Evolutionary conservation across 2,797 vertebrate genomes (phyloP), one percentile per base, ranked within the genome.

Genomic region (Pogonophryne albipinna): DNA sequence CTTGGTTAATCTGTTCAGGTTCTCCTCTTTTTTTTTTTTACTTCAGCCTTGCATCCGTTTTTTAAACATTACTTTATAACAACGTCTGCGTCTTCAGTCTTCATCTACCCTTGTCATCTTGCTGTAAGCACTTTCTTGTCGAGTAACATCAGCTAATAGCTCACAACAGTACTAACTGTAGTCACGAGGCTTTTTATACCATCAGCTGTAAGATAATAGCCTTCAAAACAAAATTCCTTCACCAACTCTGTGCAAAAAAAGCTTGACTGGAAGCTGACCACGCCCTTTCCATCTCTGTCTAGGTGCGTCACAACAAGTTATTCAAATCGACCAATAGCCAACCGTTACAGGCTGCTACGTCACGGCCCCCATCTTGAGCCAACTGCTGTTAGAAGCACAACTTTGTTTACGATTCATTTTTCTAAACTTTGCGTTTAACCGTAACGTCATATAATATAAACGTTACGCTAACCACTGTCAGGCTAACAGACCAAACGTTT

Each of bases 321-420:
- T 57, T 81, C 12, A 49, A 86, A 74, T 16, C 2, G 56, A 27
- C 88, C 84, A 91, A 89, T 81, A 3, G 53, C 4, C 0, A 1
- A 46, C 63, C 1, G n/a, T 52, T 17, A 42, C 8, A 15, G 3
- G 6, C 1, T 11, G 14, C 71, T 87, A 91, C 86, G 90, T 93
- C 84, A 93, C 89, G 2, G 78, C 75, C 2, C 6, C 85, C 34
- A 61, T 74, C 1, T 72, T 62, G 11, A 3, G 59, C 58, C 12
- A 66, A 69, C 55, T n/a, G 5, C 11, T 2, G 9, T 63, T 16
- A 2, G 16, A 72, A 20, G 4, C 1, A 42, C 0, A 0, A 3
- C 17, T 0, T 4, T 51, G 19, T 1, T 17, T 1, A 1, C 0
- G 4, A 2, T 7, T 20, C 2, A 59, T 34, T 38, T 19, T 2